Conservation (phyloP, 2,113 vertebrate species). For the Dunckerocampus dactyliophorus region DNA sequence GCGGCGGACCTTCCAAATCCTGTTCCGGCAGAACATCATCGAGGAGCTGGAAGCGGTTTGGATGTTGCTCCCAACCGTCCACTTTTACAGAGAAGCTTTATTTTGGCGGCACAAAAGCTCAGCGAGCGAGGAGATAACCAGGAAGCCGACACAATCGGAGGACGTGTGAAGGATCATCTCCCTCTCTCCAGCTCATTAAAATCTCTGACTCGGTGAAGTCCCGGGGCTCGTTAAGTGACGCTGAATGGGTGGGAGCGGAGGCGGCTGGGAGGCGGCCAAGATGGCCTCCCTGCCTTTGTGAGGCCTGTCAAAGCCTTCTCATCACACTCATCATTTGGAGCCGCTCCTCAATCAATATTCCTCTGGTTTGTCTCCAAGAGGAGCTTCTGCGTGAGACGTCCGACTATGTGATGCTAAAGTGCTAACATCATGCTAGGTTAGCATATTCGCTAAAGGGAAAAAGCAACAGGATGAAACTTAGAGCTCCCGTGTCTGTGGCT, state of each 20-base stretch:
- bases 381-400: too few species aligned
- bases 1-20: background rate
- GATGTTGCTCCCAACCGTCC: too few species aligned
- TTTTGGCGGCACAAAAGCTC: background rate
- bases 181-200: slow-evolving; percentile 30
- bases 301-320: slow-evolving; percentile 67
- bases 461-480: too few species aligned
- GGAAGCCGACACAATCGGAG: background rate
- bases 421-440: too few species aligned
- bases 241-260: slow-evolving; percentile 44
- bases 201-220: slow-evolving; percentile 29
- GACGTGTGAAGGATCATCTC: slow-evolving; percentile 30
- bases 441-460: too few species aligned
- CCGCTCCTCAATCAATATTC: too few species aligned
- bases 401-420: too few species aligned
- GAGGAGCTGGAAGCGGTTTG: too few species aligned
- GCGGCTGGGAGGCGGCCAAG: slow-evolving; percentile 59
- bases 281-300: slow-evolving; percentile 59
- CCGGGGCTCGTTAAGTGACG: slow-evolving; percentile 50
- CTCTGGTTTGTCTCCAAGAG: too few species aligned
- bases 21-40: background rate
- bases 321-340: slow-evolving; percentile 64
- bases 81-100: too few species aligned
- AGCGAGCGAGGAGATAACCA: background rate
- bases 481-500: too few species aligned